phyloP scores from a whole-genome alignment of 1,140 invertebrate species.

The Macrobrachium nipponense region DNA sequence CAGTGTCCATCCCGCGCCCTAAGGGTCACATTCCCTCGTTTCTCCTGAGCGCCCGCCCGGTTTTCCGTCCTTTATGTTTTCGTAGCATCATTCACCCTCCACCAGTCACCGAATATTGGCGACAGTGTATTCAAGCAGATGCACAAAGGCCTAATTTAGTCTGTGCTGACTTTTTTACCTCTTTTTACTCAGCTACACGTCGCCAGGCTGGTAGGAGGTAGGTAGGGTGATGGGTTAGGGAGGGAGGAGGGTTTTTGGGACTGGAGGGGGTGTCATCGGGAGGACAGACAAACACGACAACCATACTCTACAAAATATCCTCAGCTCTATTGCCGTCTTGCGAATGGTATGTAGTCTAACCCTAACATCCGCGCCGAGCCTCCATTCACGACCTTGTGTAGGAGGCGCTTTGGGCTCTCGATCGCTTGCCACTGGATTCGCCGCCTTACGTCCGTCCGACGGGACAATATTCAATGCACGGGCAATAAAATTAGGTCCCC shows the following conservation, averaged over 20 bases:
- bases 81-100: not conserved
- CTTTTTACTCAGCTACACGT: conserved; percentile 1
- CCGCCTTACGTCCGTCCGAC: not conserved
- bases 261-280: too few relatives aligned
- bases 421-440: not conserved
- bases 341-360: not conserved
- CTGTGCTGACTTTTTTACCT: conserved; percentile 2
- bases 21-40: not conserved
- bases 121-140: not conserved
- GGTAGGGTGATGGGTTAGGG: too few relatives aligned
- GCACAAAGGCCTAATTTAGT: conserved; percentile 8
- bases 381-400: not conserved
- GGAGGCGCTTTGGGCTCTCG: not conserved
- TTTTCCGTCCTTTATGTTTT: too few relatives aligned
- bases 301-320: conserved; percentile 16
- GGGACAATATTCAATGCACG: conserved; percentile 11
- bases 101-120: not conserved
- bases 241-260: too few relatives aligned
- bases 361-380: not conserved
- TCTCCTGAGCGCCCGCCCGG: too few relatives aligned
- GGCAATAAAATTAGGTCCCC: conserved; percentile 11
- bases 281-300: not conserved
- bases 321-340: not conserved
- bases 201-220: not conserved
- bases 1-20: too few relatives aligned